phyloP scores from a whole-genome alignment of 2,888 invertebrate genomes.

The Heliconius ismenius region DNA sequence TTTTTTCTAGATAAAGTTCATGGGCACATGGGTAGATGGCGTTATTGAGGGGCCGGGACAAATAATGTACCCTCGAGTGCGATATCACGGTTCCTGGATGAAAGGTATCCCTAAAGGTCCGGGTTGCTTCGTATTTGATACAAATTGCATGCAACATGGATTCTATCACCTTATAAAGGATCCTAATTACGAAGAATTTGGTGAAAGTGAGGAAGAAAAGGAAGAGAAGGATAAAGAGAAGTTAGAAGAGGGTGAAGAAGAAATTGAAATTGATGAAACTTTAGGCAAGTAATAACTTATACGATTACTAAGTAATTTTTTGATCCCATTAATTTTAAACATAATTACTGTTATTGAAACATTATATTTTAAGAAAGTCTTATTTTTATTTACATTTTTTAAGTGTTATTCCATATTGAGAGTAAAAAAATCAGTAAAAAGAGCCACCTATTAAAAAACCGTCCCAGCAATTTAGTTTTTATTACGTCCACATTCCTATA shows the following conservation, averaged over 20 bases:
- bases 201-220: slow-evolving; percentile 74
- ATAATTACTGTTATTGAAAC: no score
- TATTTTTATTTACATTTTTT: no score
- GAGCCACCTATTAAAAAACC: no score
- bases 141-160: slow-evolving; percentile 89
- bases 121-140: slow-evolving; percentile 89
- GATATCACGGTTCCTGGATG: slow-evolving; percentile 88
- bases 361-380: no score
- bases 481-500: no score
- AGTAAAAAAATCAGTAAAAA: no score
- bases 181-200: slow-evolving; percentile 67
- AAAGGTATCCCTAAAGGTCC: slow-evolving; percentile 86
- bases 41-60: slow-evolving; percentile 88
- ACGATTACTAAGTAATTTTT: no score
- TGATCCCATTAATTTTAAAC: no score
- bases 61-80: slow-evolving; percentile 84
- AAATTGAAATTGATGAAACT: slow-evolving; percentile 67
- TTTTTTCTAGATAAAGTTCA: slow-evolving; percentile 74
- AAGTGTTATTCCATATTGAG: no score
- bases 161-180: slow-evolving; percentile 84
- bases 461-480: no score
- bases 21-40: slow-evolving; percentile 90
- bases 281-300: slow-evolving; percentile 49
- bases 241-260: slow-evolving; percentile 68
- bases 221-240: slow-evolving; percentile 68